Conservation (phyloP, 2,888 invertebrate genomes). For the Byasa hedistus region DNA sequence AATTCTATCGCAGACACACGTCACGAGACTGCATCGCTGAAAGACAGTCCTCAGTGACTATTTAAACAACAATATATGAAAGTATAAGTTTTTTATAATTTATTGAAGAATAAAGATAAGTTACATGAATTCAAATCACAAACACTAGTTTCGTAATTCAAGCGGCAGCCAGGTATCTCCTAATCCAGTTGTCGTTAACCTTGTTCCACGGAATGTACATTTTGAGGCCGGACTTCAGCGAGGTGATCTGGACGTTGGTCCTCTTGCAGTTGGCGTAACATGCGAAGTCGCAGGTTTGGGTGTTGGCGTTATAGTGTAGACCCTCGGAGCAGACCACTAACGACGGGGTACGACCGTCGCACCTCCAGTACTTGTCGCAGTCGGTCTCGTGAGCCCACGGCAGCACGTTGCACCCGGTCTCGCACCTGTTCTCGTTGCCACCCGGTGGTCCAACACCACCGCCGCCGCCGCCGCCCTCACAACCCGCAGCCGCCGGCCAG, state of each 20-base stretch:
- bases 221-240: constrained; percentile 44
- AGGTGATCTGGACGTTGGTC: constrained; percentile 41
- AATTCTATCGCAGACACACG: no score
- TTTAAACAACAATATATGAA: no score
- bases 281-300: constrained; percentile 59
- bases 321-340: constrained; percentile 58
- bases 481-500: constrained; percentile 35
- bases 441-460: constrained; percentile 21
- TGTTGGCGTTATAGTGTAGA: constrained; percentile 58
- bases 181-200: constrained; percentile 37
- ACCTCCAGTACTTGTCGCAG: constrained; percentile 58
- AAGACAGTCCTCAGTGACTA: no score
- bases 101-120: no score
- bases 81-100: no score
- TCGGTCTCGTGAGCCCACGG: constrained; percentile 48
- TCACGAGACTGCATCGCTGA: no score
- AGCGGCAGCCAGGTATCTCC: constrained; percentile 3
- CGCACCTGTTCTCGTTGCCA: constrained; percentile 45
- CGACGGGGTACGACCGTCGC: constrained; percentile 35
- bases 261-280: constrained; percentile 56
- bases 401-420: constrained; percentile 39
- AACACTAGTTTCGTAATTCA: no score
- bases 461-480: constrained; percentile 17
- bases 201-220: constrained; percentile 56
- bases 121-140: no score